Evolutionary conservation across 2,888 invertebrate species (phyloP).

Genomic region (Hirtodrosophila duncani): DNA sequence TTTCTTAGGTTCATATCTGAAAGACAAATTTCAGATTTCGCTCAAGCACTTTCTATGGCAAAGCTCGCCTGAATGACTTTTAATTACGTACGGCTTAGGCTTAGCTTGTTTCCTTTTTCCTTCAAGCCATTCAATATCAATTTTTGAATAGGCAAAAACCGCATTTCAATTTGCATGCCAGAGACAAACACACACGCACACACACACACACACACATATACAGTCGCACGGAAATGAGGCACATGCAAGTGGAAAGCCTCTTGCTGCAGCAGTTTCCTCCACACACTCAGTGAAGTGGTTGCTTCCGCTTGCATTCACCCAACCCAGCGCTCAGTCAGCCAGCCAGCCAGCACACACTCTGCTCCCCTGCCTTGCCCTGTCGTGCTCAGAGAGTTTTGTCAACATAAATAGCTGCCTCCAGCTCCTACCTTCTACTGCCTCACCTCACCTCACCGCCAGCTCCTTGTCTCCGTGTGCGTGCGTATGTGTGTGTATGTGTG

Average conservation of each 20-base stretch:
- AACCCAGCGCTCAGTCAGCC: slow-evolving; percentile 23
- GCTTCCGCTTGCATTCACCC: slow-evolving; percentile 52
- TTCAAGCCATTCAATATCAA: slow-evolving; percentile 44
- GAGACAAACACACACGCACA: too few relatives aligned
- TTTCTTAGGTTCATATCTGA: too few relatives aligned
- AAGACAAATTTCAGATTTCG: too few relatives aligned
- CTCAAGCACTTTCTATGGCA: neutral
- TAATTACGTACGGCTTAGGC: slow-evolving; percentile 30
- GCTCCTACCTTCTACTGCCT: neutral
- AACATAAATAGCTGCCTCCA: slow-evolving; percentile 47
- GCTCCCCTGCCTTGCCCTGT: too few relatives aligned
- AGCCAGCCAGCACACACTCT: too few relatives aligned
- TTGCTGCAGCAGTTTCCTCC: slow-evolving; percentile 30
- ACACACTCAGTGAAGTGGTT: slow-evolving; percentile 36
- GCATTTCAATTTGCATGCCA: slow-evolving; percentile 38
- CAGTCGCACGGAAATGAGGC: slow-evolving; percentile 41
- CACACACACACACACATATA: neutral
- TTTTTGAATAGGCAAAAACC: slow-evolving; percentile 39
- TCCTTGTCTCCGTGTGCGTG: slow-evolving; percentile 1
- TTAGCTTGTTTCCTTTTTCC: slow-evolving; percentile 21
- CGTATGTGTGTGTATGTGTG: slow-evolving; percentile 17
- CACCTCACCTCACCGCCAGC: slow-evolving; percentile 3
- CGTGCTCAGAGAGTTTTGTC: too few relatives aligned
- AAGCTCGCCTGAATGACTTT: slow-evolving; percentile 33
- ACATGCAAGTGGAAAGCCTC: slow-evolving; percentile 33